These are phyloP conservation scores for Micoletzkya japonica DNA, from an alignment of 2,888 invertebrate genomes.

Conservation along the genomic window DNA sequence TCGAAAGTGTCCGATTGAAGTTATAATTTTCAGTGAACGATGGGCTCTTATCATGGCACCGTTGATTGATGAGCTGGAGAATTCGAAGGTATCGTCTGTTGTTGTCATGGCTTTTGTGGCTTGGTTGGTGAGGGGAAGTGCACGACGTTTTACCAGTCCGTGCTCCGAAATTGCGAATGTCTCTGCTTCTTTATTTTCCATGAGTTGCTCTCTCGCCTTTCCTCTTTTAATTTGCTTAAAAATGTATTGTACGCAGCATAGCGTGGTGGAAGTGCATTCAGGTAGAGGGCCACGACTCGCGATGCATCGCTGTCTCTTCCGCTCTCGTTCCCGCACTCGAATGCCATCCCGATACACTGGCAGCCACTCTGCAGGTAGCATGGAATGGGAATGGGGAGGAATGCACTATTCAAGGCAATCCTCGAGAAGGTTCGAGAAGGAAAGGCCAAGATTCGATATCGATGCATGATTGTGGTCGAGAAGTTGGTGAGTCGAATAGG, in stretches of 20 bases:
- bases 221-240: no score
- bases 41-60: conserved; percentile 43
- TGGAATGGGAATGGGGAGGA: conserved; percentile 10
- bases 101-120: neutral
- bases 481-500: conserved; percentile 50
- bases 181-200: no score
- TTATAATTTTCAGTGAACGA: conserved; percentile 53
- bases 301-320: conserved; percentile 47
- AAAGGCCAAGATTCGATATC: conserved; percentile 27
- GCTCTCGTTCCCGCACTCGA: conserved; percentile 40
- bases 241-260: neutral
- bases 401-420: conserved; percentile 15
- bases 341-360: conserved; percentile 31
- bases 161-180: no score
- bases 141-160: no score
- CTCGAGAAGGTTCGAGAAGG: conserved; percentile 21
- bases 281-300: conserved; percentile 53
- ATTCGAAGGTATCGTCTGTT: conserved; percentile 35
- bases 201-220: no score
- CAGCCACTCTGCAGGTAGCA: conserved; percentile 31
- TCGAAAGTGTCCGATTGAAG: no score
- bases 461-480: conserved; percentile 49
- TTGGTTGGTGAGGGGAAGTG: no score
- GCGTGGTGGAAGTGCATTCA: neutral
- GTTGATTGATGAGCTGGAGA: conserved; percentile 52